phyloP scores from a whole-genome alignment of 2,113 vertebrate genomes.

The Sprattus sprattus region DNA sequence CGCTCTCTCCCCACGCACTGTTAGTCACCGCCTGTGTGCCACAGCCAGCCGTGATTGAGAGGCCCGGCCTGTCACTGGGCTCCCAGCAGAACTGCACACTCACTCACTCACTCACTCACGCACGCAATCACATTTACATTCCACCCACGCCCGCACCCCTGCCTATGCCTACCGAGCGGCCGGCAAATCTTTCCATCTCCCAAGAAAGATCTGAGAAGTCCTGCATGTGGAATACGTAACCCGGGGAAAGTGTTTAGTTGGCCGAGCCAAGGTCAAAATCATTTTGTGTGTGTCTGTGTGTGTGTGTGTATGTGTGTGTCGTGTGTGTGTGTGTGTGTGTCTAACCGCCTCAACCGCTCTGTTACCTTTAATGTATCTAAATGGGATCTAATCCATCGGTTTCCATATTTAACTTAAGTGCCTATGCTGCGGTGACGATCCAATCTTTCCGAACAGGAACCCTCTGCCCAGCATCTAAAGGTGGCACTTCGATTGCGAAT shows the following conservation, averaged over 20 bases:
- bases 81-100: neutral
- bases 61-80: slow-evolving; percentile 24
- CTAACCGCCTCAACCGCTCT: slow-evolving; percentile 2
- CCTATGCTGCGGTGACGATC: slow-evolving; percentile 57
- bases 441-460: slow-evolving; percentile 47
- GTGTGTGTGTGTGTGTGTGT: neutral
- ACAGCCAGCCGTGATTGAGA: slow-evolving; percentile 36
- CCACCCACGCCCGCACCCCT: neutral
- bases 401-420: neutral
- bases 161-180: neutral
- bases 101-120: neutral
- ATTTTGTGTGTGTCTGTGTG: neutral
- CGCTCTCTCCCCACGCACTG: neutral
- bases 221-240: neutral
- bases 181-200: neutral
- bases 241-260: neutral
- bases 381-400: slow-evolving; percentile 14
- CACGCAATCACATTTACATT: slow-evolving; percentile 33
- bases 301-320: neutral
- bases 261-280: slow-evolving; percentile 32
- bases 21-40: slow-evolving; percentile 40
- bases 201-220: neutral
- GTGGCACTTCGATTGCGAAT: slow-evolving; percentile 70
- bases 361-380: slow-evolving; percentile 34
- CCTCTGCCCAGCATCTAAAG: slow-evolving; percentile 51